Conservation (phyloP, 2,113 vertebrate species). For the Dunckerocampus dactyliophorus region DNA sequence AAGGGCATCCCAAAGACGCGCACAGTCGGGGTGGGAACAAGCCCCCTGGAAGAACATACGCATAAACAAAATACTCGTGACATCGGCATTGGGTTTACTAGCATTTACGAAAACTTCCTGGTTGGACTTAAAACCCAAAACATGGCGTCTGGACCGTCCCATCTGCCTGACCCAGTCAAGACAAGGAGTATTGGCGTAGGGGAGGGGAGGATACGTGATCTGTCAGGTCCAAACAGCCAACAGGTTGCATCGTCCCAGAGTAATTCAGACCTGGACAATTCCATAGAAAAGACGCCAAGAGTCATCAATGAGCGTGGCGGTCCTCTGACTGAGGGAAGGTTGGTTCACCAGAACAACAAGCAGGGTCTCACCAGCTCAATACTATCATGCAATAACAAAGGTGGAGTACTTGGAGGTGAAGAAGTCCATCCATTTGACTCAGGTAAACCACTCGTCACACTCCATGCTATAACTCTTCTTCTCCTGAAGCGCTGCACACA, state of each 20-base stretch:
- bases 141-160: constrained; percentile 89
- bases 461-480: too few species aligned
- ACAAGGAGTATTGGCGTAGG: constrained; percentile 87
- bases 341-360: constrained; percentile 73
- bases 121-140: constrained; percentile 89
- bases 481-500: too few species aligned
- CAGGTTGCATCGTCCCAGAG: constrained; percentile 48
- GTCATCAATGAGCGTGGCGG: constrained; percentile 85
- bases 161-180: constrained; percentile 61
- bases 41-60: constrained; percentile 48
- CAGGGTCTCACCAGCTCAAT: constrained; percentile 73
- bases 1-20: constrained; percentile 62
- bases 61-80: constrained; percentile 80
- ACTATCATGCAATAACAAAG: constrained; percentile 70
- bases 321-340: constrained; percentile 80
- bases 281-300: constrained; percentile 85
- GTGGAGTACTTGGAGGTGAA: constrained; percentile 67
- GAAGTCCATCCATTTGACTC: constrained; percentile 54
- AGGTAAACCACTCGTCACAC: not conserved
- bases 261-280: constrained; percentile 81
- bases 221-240: constrained; percentile 31
- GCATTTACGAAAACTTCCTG: constrained; percentile 84
- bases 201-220: constrained; percentile 70
- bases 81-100: constrained; percentile 81
- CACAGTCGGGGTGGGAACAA: constrained; percentile 80